Evolutionary conservation across 2,113 vertebrate species (phyloP).

Genomic region (Triplophysa siluroides): DNA sequence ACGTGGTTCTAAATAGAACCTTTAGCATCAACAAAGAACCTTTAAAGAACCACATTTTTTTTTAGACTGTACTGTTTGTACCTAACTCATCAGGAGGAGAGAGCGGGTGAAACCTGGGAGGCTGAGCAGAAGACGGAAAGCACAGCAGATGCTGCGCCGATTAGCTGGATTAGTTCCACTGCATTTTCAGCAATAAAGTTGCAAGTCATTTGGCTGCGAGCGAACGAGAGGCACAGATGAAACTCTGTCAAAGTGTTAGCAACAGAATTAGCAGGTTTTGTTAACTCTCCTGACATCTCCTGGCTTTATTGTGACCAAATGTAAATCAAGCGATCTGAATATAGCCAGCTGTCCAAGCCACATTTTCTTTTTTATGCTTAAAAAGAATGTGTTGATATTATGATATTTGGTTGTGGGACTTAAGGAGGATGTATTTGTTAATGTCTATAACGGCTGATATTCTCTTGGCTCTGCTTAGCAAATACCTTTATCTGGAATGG

Average conservation of each 20-base stretch:
- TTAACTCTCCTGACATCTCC: constrained; percentile 12
- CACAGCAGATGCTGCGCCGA: constrained; percentile 39
- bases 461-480: constrained; percentile 9
- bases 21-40: too few relatives aligned
- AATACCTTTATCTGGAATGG: constrained; percentile 39
- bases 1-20: too few relatives aligned
- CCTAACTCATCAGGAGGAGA: constrained; percentile 40
- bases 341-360: neutral
- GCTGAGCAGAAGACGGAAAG: constrained; percentile 52
- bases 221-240: constrained; percentile 16
- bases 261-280: constrained; percentile 29
- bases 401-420: neutral
- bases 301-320: constrained; percentile 5
- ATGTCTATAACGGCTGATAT: neutral
- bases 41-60: too few relatives aligned
- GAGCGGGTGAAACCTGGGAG: constrained; percentile 36
- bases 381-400: constrained; percentile 15
- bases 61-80: neutral
- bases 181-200: constrained; percentile 46
- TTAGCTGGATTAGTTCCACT: constrained; percentile 49
- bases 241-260: constrained; percentile 22
- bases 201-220: constrained; percentile 34
- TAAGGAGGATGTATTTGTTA: neutral
- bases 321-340: constrained; percentile 4
- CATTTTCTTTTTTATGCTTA: neutral